Conservation (phyloP, 2,888 invertebrate genomes). For the Linnaemya tessellans region DNA sequence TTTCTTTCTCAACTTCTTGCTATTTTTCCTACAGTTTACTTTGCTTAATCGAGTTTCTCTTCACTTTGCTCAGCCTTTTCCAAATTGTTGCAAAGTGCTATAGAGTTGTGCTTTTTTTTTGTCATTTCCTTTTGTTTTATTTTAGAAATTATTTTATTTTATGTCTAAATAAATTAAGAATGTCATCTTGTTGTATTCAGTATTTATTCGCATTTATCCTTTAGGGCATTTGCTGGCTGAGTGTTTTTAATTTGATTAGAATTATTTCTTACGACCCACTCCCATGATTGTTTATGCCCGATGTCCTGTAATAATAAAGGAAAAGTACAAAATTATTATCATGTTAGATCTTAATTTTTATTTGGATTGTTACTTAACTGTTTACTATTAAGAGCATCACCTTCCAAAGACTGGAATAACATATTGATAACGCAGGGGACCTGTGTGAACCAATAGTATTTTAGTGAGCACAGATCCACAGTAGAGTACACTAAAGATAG, state of each 20-base stretch:
- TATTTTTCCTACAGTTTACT: constrained; percentile 21
- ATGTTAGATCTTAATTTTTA: no score
- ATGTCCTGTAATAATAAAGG: constrained; percentile 11
- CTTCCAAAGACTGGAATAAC: no score
- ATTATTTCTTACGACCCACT: constrained; percentile 51
- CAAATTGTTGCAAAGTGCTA: not conserved
- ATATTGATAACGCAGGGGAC: no score
- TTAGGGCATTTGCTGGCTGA: constrained; percentile 46
- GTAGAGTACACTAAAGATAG: no score
- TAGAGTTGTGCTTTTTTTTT: constrained; percentile 23
- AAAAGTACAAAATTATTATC: no score
- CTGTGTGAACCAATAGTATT: no score
- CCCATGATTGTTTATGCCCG: constrained; percentile 15
- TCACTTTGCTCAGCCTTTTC: not conserved
- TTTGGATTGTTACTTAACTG: no score
- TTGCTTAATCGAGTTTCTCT: constrained; percentile 24
- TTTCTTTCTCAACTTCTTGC: constrained; percentile 50
- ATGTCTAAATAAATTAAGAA: constrained; percentile 70
- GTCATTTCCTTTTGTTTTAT: constrained; percentile 28
- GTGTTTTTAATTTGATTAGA: constrained; percentile 68
- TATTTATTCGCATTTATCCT: constrained; percentile 64
- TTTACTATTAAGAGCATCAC: no score
- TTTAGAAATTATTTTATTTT: constrained; percentile 66
- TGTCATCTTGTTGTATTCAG: constrained; percentile 58
- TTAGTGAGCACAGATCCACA: no score